phyloP scores from a whole-genome alignment of 2,888 invertebrate genomes.

The Agriotes lineatus region DNA sequence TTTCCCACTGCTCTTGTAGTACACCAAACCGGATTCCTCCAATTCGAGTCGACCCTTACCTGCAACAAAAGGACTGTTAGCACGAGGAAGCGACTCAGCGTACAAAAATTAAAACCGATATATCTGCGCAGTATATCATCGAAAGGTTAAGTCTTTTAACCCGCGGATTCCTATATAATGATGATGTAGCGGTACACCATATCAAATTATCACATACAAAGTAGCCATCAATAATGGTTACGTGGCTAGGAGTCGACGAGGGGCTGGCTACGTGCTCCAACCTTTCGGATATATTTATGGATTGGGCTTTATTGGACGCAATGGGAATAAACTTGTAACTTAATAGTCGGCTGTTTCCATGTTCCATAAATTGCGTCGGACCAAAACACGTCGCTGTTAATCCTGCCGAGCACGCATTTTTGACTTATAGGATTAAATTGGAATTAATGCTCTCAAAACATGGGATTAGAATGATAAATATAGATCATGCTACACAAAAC shows the following conservation, averaged over 20 bases:
- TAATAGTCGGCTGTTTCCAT: not conserved
- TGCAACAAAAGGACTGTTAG: conserved; percentile 21
- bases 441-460: no score
- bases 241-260: conserved; percentile 46
- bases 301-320: not conserved
- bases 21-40: not conserved
- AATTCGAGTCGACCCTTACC: conserved; percentile 10
- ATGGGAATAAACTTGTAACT: not conserved
- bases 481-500: no score
- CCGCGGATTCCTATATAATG: conserved; percentile 59
- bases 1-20: conserved; percentile 20
- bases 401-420: no score
- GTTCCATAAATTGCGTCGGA: no score
- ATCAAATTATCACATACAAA: conserved; percentile 60
- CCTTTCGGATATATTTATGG: conserved; percentile 10
- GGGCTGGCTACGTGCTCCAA: conserved; percentile 22
- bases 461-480: no score
- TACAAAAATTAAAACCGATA: conserved; percentile 25
- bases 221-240: conserved; percentile 48
- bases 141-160: conserved; percentile 59
- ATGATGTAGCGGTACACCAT: conserved; percentile 58
- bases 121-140: conserved; percentile 52
- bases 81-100: conserved; percentile 9
- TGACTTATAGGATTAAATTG: no score
- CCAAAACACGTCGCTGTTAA: no score